Base-by-base conservation (phyloP, 2,888 invertebrate species). In the Physocephala rufipes region DNA sequence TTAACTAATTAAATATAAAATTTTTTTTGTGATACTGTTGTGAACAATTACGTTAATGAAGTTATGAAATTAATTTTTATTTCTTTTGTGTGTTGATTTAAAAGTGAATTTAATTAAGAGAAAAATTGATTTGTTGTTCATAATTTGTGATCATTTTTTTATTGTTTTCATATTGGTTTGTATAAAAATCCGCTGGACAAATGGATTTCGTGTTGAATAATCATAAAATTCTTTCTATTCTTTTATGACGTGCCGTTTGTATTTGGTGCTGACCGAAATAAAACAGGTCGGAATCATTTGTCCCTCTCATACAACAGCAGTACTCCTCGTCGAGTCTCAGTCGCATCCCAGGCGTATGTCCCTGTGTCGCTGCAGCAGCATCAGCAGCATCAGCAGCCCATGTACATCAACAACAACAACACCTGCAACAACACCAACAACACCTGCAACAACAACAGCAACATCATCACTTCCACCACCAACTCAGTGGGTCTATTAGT, bases 291-390 rank as follows among this genome's bases (percentile, higher is more conserved):
- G 86, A 86, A 81, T 84, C 85, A 83, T 82, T 85, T 85, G 84
- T 86, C 85, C 81, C 86, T 82, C 83, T 84, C 83, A 79, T 85
- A 83, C 86, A 84, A 79, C 85, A 86, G 79, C 85, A 85, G 75
- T 84, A 86, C 82, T 80, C 85, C 81, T 81, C 84, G 82, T 82
- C 85, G 82, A 85, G 85, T 85, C 81, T 86, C 86, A 84, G 85
- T 85, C 84, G 86, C 81, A 80, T 85, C 86, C 77, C 86, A 85
- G 82, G 84, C 81, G 78, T 86, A 80, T 86, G 86, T 80, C 85
- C 85, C 81, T 86, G 85, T 76, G 74, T 85, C 83, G 80, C 84
- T 83, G 81, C 84, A 80, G 79, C 82, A 81, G 80, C 84, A 76
- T 51, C 74, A 80, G 77, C 81, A n/a, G n/a, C n/a, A n/a, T 36